phyloP scores from a whole-genome alignment of 2,113 vertebrate species.

The Silurus glanis region DNA sequence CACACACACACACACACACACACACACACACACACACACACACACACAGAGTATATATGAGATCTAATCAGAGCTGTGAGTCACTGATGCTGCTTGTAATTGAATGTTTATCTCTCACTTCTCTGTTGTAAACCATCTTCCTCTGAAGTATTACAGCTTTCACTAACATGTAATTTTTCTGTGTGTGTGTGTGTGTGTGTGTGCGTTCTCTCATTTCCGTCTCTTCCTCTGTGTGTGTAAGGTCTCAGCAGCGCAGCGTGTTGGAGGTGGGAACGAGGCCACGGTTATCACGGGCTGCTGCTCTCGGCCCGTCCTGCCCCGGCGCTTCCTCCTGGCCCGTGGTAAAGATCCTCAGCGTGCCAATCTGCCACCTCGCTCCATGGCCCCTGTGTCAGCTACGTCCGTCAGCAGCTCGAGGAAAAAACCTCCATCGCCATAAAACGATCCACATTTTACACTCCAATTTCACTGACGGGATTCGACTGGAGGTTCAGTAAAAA shows the following conservation, averaged over 20 bases:
- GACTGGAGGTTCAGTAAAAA: neutral
- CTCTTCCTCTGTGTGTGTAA: neutral
- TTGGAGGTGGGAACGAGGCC: slow-evolving; percentile 36
- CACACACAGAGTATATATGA: no score
- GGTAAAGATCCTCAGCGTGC: slow-evolving; percentile 50
- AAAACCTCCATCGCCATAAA: neutral
- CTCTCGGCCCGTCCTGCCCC: slow-evolving; percentile 36
- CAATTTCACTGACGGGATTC: neutral
- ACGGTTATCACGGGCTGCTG: slow-evolving; percentile 35
- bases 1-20: no score
- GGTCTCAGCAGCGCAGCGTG: slow-evolving; percentile 30
- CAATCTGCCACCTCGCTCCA: slow-evolving; percentile 52
- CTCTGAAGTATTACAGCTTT: neutral
- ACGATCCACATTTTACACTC: neutral
- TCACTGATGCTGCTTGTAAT: no score
- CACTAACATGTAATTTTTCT: neutral
- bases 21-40: no score
- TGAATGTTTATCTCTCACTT: no score
- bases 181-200: neutral
- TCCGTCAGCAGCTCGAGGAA: slow-evolving; percentile 6
- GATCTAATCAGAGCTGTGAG: no score
- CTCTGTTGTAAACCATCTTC: no score
- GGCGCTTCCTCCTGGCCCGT: slow-evolving; percentile 43
- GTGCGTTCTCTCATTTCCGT: slow-evolving; percentile 3
- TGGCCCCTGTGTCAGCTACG: slow-evolving; percentile 31